These are phyloP conservation scores for Scaptomyza montana DNA, from an alignment of 1,140 invertebrate species.

Conservation along the genomic window DNA sequence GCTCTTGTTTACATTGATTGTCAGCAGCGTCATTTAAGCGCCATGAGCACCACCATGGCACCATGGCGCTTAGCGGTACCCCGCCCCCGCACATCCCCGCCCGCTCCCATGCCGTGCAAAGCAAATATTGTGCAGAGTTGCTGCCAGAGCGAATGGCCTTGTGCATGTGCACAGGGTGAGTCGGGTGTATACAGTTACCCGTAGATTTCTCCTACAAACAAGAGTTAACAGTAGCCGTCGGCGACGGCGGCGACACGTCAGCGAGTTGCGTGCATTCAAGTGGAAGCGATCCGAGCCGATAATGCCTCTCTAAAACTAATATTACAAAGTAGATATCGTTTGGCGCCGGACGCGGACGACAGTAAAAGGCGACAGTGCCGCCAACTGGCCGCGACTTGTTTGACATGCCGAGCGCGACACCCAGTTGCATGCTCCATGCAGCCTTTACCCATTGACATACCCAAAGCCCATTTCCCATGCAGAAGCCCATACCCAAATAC, in stretches of 20 bases:
- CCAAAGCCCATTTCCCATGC: conserved; percentile 1
- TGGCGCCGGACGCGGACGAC: conserved; percentile 74
- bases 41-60: conserved; percentile 11
- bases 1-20: conserved; percentile 74
- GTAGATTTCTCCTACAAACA: conserved; percentile 36
- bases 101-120: not conserved
- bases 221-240: conserved; percentile 32
- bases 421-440: conserved; percentile 16
- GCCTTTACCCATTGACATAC: no score
- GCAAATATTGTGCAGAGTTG: conserved; percentile 24
- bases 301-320: conserved; percentile 82
- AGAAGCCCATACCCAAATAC: conserved; percentile 2
- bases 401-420: conserved; percentile 69
- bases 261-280: conserved; percentile 66
- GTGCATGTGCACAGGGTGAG: conserved; percentile 38
- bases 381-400: conserved; percentile 83
- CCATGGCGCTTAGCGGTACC: conserved; percentile 26
- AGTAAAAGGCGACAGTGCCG: conserved; percentile 76
- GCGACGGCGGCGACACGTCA: conserved; percentile 32
- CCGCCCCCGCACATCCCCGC: conserved; percentile 9
- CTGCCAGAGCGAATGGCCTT: conserved; percentile 35
- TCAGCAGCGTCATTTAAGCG: conserved; percentile 78
- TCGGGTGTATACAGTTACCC: conserved; percentile 22
- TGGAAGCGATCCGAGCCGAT: conserved; percentile 78
- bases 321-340: conserved; percentile 80